Conservation (phyloP, 2,113 vertebrate species). For the Anas platyrhynchos region DNA sequence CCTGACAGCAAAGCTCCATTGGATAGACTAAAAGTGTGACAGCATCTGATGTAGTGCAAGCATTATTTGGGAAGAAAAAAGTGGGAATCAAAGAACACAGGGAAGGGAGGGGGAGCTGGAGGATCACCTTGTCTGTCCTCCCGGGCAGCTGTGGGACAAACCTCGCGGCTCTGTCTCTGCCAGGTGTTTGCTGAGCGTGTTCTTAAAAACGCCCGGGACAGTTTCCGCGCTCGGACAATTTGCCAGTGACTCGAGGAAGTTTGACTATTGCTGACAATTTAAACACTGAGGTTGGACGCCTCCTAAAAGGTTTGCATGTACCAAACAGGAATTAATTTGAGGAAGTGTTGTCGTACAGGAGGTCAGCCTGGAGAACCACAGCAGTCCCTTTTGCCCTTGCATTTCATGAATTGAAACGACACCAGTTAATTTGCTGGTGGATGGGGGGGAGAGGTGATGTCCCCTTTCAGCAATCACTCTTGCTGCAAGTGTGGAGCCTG, state of each 20-base stretch:
- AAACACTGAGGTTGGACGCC: neutral
- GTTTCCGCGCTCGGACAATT: accelerated
- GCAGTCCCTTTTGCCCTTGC: neutral
- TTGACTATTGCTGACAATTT: accelerated
- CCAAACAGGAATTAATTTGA: neutral
- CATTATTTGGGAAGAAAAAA: neutral
- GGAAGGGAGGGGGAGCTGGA: neutral
- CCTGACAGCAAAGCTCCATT: neutral
- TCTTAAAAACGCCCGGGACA: neutral
- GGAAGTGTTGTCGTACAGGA: neutral
- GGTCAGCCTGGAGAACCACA: neutral
- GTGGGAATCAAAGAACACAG: accelerated
- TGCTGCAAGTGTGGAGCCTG: neutral
- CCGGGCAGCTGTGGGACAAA: neutral
- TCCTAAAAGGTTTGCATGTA: neutral
- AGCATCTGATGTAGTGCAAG: neutral
- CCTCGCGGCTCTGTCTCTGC: accelerated
- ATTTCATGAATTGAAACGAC: neutral
- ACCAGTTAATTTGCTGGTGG: neutral
- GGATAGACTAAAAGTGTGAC: neutral
- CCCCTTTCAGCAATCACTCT: neutral
- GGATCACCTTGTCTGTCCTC: neutral
- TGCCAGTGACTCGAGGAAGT: neutral
- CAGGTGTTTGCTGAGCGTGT: accelerated
- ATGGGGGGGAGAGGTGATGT: neutral